phyloP scores from a whole-genome alignment of 2,113 vertebrate species.

The Megaceryle torquata region DNA sequence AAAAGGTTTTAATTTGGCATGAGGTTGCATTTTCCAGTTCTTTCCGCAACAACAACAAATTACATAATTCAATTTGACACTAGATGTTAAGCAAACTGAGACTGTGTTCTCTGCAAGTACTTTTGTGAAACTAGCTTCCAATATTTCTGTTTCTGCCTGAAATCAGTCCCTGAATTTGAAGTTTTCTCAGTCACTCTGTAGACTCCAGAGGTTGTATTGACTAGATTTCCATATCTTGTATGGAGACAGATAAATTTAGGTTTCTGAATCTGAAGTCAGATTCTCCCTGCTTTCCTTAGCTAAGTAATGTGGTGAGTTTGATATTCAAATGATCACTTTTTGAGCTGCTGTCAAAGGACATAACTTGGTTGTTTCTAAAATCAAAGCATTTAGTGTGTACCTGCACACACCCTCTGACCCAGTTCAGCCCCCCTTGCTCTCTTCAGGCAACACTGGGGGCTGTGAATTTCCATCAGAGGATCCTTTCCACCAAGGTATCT shows the following conservation, averaged over 20 bases:
- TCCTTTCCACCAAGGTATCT: neutral
- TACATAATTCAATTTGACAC: neutral
- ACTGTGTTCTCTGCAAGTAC: neutral
- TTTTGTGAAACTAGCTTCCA: neutral
- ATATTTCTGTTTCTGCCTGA: neutral
- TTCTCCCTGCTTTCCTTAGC: neutral
- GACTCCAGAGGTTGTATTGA: neutral
- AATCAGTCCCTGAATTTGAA: neutral
- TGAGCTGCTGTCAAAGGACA: neutral
- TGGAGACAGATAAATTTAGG: neutral
- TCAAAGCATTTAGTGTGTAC: neutral
- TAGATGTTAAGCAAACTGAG: neutral
- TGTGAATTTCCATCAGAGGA: fast-evolving
- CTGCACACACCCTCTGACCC: neutral
- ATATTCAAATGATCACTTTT: neutral
- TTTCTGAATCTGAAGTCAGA: neutral
- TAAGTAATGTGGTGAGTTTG: neutral
- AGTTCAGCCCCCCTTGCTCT: neutral
- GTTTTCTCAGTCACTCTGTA: neutral
- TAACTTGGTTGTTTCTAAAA: neutral
- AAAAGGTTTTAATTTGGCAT: neutral
- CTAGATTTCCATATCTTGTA: neutral
- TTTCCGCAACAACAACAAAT: neutral
- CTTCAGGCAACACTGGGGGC: neutral
- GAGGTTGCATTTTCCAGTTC: neutral